Base-by-base conservation (phyloP, 2,888 invertebrate genomes). In the Acheta domesticus region DNA sequence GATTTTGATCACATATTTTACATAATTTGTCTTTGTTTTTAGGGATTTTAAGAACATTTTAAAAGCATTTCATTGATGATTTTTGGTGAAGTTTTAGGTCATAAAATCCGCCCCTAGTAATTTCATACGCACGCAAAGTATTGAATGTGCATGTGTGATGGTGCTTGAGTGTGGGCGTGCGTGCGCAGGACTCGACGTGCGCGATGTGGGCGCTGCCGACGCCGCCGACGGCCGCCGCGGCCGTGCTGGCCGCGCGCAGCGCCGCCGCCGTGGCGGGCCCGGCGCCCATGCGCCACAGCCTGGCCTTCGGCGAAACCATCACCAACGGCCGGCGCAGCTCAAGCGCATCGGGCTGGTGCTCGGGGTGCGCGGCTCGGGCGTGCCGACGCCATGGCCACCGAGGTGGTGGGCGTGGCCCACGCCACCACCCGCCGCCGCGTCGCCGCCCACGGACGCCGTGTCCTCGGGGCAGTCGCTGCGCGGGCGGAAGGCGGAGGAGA, bases 321-420 rank as follows among this genome's bases (percentile, higher is more conserved):
- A 49, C 14, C 49, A 12, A 49, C 16, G 77, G 23, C 12, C 62
- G 36, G 16, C 62, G 50, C 48, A 48, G 36, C 48, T 62, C 12
- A 78, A 73, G 73, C 23, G 21, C 62, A 78, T 73, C n/a, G 74
- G 62, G 11, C 23, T 36, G 49, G 49, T 77, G 36, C 62, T 48
- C 16, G 20, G 73, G 74, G 78, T 36, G 23, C 36, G 48, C 36
- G 62, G 62, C 14, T 12, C 48, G 73, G 73, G 50, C 16, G 48
- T 50, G 48, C 23, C 21, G 73, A 73, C 36, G 78, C 49, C 12
- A 73, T 16, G 36, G 74, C 21, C 20, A 23, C 20, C 11, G 73
- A 78, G 11, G 78, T 1, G 23, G 62, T n/a, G n/a, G n/a, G n/a
- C n/a, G n/a, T n/a, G n/a, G n/a, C n/a, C 20, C 23, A 23, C 23